phyloP scores from a whole-genome alignment of 2,113 vertebrate genomes.

The Quiscalus mexicanus region DNA sequence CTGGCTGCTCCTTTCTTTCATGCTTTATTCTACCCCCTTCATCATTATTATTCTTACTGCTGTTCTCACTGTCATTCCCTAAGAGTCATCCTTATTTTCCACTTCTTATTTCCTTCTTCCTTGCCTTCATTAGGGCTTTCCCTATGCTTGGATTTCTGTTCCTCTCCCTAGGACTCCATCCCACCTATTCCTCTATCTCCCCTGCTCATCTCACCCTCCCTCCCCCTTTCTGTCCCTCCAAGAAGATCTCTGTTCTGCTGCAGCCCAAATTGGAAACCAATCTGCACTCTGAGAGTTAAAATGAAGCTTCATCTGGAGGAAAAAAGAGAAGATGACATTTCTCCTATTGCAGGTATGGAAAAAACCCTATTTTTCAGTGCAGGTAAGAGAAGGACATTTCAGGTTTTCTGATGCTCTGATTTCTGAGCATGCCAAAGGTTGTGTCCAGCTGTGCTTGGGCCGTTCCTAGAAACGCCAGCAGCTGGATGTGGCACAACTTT shows the following conservation, averaged over 20 bases:
- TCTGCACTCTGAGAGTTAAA: background rate
- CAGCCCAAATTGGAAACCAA: background rate
- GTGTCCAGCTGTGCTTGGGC: background rate
- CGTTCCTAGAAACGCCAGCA: background rate
- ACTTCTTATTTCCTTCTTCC: background rate
- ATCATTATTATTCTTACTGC: background rate
- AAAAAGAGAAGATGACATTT: background rate
- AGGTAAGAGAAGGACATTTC: background rate
- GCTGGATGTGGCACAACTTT: background rate
- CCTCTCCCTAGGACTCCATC: background rate
- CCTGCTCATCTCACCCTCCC: fast-evolving
- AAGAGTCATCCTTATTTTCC: background rate
- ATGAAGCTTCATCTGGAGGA: background rate
- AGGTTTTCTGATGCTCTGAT: background rate
- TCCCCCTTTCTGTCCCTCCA: background rate
- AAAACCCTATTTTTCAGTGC: background rate
- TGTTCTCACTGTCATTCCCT: background rate
- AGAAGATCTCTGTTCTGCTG: background rate
- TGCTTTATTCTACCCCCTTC: background rate
- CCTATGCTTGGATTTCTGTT: background rate
- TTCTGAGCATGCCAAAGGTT: background rate
- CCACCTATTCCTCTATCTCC: background rate
- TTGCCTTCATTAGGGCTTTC: background rate
- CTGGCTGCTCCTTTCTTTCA: background rate
- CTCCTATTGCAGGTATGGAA: background rate